Evolutionary conservation across 2,797 vertebrate species (phyloP).

Genomic region (Amazona ochrocephala): DNA sequence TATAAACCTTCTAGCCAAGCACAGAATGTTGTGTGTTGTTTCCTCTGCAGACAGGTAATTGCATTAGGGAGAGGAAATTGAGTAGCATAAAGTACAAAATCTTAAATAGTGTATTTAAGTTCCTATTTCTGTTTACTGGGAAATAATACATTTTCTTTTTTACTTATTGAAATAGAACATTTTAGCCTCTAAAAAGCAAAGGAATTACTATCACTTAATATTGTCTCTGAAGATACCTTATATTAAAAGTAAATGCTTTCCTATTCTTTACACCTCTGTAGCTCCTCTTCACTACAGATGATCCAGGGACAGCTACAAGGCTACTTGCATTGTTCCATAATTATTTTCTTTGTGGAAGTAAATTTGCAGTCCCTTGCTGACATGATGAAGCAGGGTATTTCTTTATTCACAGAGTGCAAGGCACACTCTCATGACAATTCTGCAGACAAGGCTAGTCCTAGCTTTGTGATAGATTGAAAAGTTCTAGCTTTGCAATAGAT

Average conservation of each 20-base stretch:
- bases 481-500: background rate
- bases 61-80: background rate
- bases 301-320: background rate
- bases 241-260: background rate
- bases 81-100: background rate
- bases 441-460: background rate
- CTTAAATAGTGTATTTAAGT: background rate
- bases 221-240: background rate
- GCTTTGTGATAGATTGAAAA: background rate
- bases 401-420: background rate
- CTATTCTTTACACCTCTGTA: background rate
- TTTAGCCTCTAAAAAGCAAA: background rate
- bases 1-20: background rate
- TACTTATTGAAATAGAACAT: background rate
- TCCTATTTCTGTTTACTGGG: background rate
- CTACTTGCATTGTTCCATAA: background rate
- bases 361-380: background rate
- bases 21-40: background rate
- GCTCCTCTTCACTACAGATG: background rate
- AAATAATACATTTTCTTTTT: background rate
- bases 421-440: background rate
- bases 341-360: background rate
- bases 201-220: background rate
- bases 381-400: background rate
- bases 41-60: constrained; percentile 24